phyloP scores from a whole-genome alignment of 2,113 vertebrate genomes.

The Plectropomus leopardus region DNA sequence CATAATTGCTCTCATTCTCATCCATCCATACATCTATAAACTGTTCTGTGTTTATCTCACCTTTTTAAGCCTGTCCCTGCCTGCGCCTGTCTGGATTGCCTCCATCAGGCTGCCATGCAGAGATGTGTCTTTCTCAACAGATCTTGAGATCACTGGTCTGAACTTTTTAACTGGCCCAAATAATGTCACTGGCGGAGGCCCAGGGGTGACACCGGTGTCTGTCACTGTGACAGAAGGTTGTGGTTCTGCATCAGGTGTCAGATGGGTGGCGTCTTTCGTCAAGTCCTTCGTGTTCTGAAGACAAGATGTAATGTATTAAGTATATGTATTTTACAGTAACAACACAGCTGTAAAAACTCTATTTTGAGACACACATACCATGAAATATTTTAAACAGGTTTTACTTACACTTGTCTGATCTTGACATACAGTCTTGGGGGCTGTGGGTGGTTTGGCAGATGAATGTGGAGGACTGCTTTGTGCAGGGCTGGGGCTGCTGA shows the following conservation, averaged over 20 bases:
- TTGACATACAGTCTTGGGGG: slow-evolving; percentile 42
- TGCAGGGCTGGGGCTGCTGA: slow-evolving; percentile 41
- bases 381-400: not conserved
- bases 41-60: slow-evolving; percentile 75
- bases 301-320: slow-evolving; percentile 4
- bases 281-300: slow-evolving; percentile 48
- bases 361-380: not conserved
- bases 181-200: slow-evolving; percentile 70
- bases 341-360: not conserved
- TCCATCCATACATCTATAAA: not conserved
- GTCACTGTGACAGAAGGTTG: slow-evolving; percentile 49
- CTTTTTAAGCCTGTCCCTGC: slow-evolving; percentile 91
- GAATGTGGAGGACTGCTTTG: slow-evolving; percentile 24
- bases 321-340: slow-evolving; percentile 17
- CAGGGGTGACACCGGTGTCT: slow-evolving; percentile 35
- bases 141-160: slow-evolving; percentile 88
- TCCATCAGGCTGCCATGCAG: slow-evolving; percentile 94
- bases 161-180: slow-evolving; percentile 95
- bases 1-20: not conserved
- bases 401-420: slow-evolving; percentile 55
- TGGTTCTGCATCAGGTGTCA: slow-evolving; percentile 45
- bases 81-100: slow-evolving; percentile 91
- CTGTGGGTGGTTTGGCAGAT: slow-evolving; percentile 54
- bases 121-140: slow-evolving; percentile 88
- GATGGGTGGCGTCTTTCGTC: not conserved